These are phyloP conservation scores for Edolisoma coerulescens DNA, from an alignment of 2,113 vertebrate species.

Conservation along the genomic window DNA sequence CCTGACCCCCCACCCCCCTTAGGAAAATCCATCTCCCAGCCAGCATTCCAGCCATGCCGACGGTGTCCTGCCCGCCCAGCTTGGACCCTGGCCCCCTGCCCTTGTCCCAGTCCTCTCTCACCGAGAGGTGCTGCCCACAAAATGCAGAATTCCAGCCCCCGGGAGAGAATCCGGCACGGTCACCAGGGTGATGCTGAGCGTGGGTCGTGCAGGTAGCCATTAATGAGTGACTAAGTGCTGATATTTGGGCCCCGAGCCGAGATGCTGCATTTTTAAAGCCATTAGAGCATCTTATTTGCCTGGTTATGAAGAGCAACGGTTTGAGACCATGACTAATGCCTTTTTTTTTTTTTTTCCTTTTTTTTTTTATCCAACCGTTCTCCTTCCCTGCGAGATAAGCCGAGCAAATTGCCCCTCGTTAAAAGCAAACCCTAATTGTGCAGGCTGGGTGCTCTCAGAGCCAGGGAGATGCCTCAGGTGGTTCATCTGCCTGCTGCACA, in stretches of 20 bases:
- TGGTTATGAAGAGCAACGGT: neutral
- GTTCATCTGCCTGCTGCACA: neutral
- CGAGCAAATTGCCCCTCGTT: slow-evolving; percentile 16
- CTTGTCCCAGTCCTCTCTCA: neutral
- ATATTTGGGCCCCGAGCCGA: slow-evolving; percentile 24
- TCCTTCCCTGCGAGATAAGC: neutral
- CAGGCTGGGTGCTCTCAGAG: neutral
- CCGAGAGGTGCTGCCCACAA: neutral
- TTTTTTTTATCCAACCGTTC: neutral
- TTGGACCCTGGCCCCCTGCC: neutral
- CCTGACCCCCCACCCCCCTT: neutral
- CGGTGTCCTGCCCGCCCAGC: neutral
- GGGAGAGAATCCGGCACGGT: neutral
- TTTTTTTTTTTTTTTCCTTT: neutral
- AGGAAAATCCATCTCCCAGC: neutral
- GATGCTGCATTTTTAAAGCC: slow-evolving; percentile 46
- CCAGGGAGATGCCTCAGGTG: neutral
- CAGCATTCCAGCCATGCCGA: neutral
- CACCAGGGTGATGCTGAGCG: neutral
- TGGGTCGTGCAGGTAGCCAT: slow-evolving; percentile 35
- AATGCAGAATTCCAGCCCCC: neutral
- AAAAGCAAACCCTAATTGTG: neutral
- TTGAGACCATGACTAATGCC: slow-evolving; percentile 54
- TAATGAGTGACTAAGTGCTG: slow-evolving; percentile 52
- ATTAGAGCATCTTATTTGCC: slow-evolving; percentile 31